Conservation (phyloP, 2,113 vertebrate genomes). For the Equus quagga region DNA sequence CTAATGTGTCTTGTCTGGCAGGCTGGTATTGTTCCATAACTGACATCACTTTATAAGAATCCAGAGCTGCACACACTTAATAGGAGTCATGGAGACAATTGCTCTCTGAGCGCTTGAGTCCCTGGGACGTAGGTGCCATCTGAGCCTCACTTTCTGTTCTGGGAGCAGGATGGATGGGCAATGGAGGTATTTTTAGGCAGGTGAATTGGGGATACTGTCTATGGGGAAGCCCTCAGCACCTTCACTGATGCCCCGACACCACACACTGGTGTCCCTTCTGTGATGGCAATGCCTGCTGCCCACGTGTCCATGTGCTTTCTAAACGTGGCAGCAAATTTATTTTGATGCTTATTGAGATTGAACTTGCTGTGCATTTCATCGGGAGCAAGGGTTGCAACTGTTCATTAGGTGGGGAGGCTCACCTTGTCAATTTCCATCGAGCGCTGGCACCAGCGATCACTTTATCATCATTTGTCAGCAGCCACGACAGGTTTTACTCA, state of each 20-base stretch:
- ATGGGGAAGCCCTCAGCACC: not conserved
- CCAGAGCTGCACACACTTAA: constrained; percentile 83
- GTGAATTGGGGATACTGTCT: constrained; percentile 59
- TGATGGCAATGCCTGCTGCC: constrained; percentile 45
- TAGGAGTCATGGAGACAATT: constrained; percentile 82
- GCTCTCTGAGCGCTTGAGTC: constrained; percentile 77
- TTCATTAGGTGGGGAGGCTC: constrained; percentile 94
- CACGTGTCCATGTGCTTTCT: not conserved
- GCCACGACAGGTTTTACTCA: constrained; percentile 91
- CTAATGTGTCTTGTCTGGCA: constrained; percentile 86
- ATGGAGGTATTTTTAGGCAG: constrained; percentile 78
- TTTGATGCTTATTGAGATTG: constrained; percentile 87
- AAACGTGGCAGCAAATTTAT: constrained; percentile 82
- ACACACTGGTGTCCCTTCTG: not conserved
- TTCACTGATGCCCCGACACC: not conserved
- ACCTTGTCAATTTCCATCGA: constrained; percentile 93
- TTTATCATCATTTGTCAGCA: constrained; percentile 99
- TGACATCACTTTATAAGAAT: constrained; percentile 88
- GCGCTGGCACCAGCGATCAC: constrained; percentile 93
- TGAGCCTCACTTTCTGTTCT: constrained; percentile 81
- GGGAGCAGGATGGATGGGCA: constrained; percentile 65
- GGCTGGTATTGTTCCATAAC: constrained; percentile 87
- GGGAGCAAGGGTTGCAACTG: constrained; percentile 89
- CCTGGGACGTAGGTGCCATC: constrained; percentile 79
- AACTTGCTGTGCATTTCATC: constrained; percentile 81